These are phyloP conservation scores for Scolopax mira DNA, from an alignment of 2,113 vertebrate genomes.

Conservation along the genomic window DNA sequence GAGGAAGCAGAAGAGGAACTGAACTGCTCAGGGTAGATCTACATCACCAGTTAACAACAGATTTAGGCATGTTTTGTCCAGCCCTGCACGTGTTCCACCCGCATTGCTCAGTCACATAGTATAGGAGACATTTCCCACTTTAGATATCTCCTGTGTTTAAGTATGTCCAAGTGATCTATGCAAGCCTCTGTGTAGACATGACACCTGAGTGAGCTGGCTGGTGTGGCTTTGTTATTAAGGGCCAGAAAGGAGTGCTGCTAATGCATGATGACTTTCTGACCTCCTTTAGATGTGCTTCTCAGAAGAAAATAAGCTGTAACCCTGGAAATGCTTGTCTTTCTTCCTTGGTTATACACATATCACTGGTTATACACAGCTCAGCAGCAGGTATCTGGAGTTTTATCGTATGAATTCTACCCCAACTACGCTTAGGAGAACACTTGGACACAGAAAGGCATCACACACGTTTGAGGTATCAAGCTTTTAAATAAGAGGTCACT, in stretches of 20 bases:
- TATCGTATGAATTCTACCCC: background rate
- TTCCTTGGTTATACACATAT: background rate
- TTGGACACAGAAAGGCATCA: background rate
- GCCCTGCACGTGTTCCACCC: background rate
- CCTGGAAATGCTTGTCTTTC: background rate
- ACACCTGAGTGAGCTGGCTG: background rate
- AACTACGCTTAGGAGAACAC: background rate
- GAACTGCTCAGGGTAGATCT: fast-evolving
- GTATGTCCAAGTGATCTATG: background rate
- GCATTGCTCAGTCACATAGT: background rate
- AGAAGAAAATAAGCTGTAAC: background rate
- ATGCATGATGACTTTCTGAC: background rate
- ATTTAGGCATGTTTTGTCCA: background rate
- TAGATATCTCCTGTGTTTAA: background rate
- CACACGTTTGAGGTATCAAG: background rate
- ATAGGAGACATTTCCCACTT: background rate
- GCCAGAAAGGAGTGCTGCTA: background rate
- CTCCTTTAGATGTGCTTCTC: background rate
- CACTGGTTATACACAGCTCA: background rate
- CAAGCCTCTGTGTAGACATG: background rate
- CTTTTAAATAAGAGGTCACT: background rate
- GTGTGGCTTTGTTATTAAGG: background rate
- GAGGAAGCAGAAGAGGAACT: background rate
- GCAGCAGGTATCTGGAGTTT: background rate
- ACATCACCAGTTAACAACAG: background rate